Conservation (phyloP, 2,113 vertebrate genomes). For the Xyliphius kryptos region DNA sequence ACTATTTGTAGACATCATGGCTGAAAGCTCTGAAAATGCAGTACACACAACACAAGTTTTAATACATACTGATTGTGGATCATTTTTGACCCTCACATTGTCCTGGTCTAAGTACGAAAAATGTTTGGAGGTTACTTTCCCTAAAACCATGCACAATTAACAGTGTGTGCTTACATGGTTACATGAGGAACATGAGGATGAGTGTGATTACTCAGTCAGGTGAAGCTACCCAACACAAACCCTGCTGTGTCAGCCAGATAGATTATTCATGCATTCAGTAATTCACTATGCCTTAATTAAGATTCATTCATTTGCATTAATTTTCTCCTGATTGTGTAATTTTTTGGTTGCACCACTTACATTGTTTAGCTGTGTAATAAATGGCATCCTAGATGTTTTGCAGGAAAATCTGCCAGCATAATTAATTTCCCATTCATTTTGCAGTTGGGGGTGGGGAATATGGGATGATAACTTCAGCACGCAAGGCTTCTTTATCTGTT, state of each 20-base stretch:
- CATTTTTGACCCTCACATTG: no score
- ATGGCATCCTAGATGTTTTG: constrained; percentile 51
- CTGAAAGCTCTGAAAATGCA: no score
- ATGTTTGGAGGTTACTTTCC: no score
- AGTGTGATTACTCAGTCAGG: constrained; percentile 51
- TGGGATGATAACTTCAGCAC: constrained; percentile 30
- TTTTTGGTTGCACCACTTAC: constrained; percentile 42
- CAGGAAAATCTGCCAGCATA: constrained; percentile 55
- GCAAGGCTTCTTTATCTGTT: constrained; percentile 22
- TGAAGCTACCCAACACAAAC: constrained; percentile 48
- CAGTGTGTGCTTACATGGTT: no score
- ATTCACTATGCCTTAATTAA: constrained; percentile 62
- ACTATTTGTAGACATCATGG: no score
- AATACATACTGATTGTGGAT: no score
- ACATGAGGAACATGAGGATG: no score
- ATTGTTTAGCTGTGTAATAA: constrained; percentile 51
- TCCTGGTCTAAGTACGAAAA: no score
- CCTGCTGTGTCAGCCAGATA: constrained; percentile 54
- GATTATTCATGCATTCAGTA: constrained; percentile 63
- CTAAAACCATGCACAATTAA: no score
- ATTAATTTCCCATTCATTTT: constrained; percentile 59
- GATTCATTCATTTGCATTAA: constrained; percentile 59
- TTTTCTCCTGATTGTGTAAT: constrained; percentile 38
- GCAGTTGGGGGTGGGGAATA: constrained; percentile 38
- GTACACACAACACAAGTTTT: no score